Evolutionary conservation across 2,113 vertebrate species (phyloP).

Genomic region (Antechinus flavipes): DNA sequence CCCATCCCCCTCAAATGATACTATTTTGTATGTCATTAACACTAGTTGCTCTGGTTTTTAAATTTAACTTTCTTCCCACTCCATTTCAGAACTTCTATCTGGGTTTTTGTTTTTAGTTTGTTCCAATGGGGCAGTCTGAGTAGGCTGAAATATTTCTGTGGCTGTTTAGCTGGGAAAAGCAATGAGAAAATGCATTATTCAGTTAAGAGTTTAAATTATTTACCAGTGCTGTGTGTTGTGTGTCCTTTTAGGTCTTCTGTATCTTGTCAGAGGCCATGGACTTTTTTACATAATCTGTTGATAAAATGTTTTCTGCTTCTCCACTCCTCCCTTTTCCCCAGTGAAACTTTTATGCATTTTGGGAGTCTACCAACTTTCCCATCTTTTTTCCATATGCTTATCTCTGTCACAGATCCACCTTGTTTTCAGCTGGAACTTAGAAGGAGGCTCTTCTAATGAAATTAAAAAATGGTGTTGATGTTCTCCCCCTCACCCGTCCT

Average conservation of each 20-base stretch:
- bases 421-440: accelerated
- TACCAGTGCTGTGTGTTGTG: accelerated
- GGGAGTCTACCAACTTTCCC: background rate
- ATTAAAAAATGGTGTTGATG: background rate
- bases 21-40: background rate
- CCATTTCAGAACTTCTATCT: background rate
- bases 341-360: background rate
- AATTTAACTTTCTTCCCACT: background rate
- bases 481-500: background rate
- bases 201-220: slow-evolving; percentile 71
- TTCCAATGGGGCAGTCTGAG: background rate
- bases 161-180: slow-evolving; percentile 34
- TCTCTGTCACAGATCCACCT: background rate
- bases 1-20: background rate
- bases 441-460: background rate
- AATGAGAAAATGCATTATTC: slow-evolving; percentile 57
- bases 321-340: background rate
- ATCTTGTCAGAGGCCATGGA: background rate
- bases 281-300: background rate
- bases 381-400: background rate
- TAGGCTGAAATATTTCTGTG: background rate
- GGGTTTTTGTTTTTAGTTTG: background rate
- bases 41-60: background rate
- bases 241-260: background rate
- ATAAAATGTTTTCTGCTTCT: background rate